phyloP scores from a whole-genome alignment of 2,888 invertebrate genomes.

The Phorcus lineatus region DNA sequence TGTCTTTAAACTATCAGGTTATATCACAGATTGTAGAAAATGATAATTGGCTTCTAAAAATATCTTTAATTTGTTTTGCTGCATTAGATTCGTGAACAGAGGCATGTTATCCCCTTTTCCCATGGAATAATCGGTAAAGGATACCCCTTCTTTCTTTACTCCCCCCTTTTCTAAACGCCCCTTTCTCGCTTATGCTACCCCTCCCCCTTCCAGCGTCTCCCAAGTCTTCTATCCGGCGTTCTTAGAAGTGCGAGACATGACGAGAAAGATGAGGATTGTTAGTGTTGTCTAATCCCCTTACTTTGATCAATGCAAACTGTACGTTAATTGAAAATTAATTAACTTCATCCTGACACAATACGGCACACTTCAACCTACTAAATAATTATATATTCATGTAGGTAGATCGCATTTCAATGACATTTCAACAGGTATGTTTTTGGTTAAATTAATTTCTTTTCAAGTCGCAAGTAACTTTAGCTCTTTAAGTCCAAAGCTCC shows the following conservation, averaged over 20 bases:
- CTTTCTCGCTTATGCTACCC: not conserved
- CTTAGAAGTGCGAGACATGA: no score
- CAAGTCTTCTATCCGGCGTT: no score
- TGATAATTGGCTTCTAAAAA: no score
- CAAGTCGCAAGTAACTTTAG: slow-evolving; percentile 1
- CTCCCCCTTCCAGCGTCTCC: not conserved
- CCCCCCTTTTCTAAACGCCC: no score
- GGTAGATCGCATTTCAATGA: slow-evolving; percentile 1
- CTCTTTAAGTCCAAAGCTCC: slow-evolving; percentile 7
- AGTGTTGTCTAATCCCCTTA: not conserved
- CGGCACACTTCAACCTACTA: not conserved
- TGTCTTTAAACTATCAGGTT: no score
- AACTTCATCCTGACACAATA: not conserved
- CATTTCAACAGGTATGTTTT: not conserved
- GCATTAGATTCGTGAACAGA: no score
- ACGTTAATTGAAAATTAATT: slow-evolving; percentile 7
- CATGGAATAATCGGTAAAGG: no score
- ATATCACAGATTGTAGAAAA: no score
- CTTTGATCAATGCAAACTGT: not conserved
- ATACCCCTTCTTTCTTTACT: no score
- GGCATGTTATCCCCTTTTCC: no score
- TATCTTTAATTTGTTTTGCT: no score
- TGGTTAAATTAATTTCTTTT: slow-evolving; percentile 1
- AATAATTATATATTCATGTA: not conserved
- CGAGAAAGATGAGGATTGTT: no score